Percentiles rank a stretch among this genome's conserved stretches.
Evolutionary conservation across 2,797 vertebrate genomes (phyloP).

Genomic region (Sebastes hubbsi): DNA sequence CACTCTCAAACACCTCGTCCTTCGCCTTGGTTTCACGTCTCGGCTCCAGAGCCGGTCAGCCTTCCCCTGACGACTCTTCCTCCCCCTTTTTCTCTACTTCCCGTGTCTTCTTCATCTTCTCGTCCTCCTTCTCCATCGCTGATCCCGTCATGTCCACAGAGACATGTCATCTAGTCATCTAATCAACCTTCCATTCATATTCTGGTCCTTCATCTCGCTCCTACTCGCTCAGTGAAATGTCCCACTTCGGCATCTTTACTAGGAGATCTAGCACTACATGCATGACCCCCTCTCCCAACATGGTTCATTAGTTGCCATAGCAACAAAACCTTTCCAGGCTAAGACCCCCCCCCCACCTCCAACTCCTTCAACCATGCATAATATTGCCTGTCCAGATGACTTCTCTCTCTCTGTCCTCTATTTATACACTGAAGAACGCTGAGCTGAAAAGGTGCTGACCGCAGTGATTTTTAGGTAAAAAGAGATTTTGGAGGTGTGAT

Average conservation of each 20-base stretch:
- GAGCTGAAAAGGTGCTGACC: slow-evolving; percentile 7
- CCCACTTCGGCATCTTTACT: slow-evolving; percentile 20
- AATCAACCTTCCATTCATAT: background rate
- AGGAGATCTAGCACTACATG: background rate
- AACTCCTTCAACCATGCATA: slow-evolving; percentile 2
- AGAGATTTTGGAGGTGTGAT: background rate
- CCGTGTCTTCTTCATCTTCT: background rate
- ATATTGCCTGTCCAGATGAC: slow-evolving; percentile 26
- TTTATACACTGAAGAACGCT: background rate
- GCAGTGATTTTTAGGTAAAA: background rate
- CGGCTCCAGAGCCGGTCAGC: background rate
- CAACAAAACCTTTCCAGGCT: slow-evolving; percentile 53
- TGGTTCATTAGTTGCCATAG: slow-evolving; percentile 65
- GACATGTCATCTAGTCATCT: background rate
- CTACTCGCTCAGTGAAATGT: background rate
- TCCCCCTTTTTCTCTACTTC: background rate
- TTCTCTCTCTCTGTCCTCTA: background rate
- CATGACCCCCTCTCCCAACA: slow-evolving; percentile 9
- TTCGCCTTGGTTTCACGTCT: background rate
- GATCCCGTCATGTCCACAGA: too few species aligned
- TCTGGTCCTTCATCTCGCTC: background rate
- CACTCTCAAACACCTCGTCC: background rate
- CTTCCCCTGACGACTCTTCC: background rate
- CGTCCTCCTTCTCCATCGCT: background rate
- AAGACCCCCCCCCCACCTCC: slow-evolving; percentile 11